These are phyloP conservation scores for Hypsibius dujardini DNA, from an alignment of 1,140 invertebrate genomes.

Conservation along the genomic window DNA sequence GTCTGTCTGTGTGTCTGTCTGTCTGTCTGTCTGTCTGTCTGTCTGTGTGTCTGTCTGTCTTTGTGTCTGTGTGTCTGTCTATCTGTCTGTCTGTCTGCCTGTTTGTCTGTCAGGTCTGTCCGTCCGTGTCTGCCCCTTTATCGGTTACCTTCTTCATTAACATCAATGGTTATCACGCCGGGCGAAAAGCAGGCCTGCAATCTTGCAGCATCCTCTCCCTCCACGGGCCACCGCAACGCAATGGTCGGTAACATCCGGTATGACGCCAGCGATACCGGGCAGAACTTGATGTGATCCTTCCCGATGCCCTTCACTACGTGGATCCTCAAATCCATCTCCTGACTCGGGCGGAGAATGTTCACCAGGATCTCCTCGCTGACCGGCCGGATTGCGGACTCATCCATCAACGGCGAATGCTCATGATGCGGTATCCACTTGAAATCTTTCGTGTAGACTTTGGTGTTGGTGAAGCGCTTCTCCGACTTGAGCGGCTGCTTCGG, in stretches of 20 bases:
- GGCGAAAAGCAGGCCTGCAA: background rate
- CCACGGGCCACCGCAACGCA: background rate
- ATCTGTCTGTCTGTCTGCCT: too few species aligned
- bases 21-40: too few species aligned
- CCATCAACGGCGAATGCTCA: background rate
- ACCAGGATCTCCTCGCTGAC: constrained; percentile 79
- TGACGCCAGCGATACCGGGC: constrained; percentile 48
- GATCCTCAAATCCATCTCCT: constrained; percentile 69
- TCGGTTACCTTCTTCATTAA: background rate
- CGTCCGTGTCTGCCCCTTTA: background rate
- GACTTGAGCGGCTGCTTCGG: background rate
- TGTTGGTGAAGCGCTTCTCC: constrained; percentile 2
- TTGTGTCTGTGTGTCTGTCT: too few species aligned
- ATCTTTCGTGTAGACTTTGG: constrained; percentile 2
- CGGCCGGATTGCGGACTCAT: constrained; percentile 47
- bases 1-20: too few species aligned
- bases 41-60: too few species aligned
- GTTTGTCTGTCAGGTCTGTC: too few species aligned
- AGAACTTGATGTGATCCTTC: constrained; percentile 95
- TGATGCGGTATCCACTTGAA: background rate
- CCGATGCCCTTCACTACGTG: constrained; percentile 86
- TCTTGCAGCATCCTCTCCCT: background rate
- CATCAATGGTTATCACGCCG: background rate
- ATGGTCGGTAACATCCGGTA: background rate
- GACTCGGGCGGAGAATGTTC: constrained; percentile 77